Base-by-base conservation (phyloP, 2,113 vertebrate genomes). In the Cololabis saira region DNA sequence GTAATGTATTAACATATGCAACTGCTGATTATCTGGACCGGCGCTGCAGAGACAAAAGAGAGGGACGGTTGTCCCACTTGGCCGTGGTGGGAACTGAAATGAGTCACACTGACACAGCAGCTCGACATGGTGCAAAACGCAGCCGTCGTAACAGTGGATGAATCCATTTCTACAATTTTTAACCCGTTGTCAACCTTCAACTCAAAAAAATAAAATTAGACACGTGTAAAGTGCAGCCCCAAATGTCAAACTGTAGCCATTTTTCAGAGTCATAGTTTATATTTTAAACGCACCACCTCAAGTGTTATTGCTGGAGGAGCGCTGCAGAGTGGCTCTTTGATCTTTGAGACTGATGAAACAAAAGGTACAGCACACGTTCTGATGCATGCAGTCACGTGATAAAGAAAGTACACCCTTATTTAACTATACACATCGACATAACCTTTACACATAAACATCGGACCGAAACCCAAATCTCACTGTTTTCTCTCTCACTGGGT, bases 1-100 rank as follows among this genome's bases (percentile, higher is more conserved):
- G 65, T 76, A 49, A 77, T 71, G 48, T 76, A 70, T 76, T 83
- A 85, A 85, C 89, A 83, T 67, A 73, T 74, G 76, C 63, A 12
- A 73, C 37, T 0, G 5, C 71, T n/a, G 61, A 68, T 84, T 61
- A 45, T 75, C 73, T 83, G 83, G 71, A 57, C 47, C 73, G 68
- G 33, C 21, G 43, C 63, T 48, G 69, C 62, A 11, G 43, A 76
- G 44, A 83, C 78, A 71, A 85, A 81, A 49, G 51, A 78, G 58
- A 63, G 47, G 70, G 74, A 74, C 62, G 67, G 74, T 83, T 58
- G 74, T 61, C 14, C 33, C 58, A 76, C 77, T 84, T 86, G 56
- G 80, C 69, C 19, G 22, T 2, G 11, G 30, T 16, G 66, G 58
- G 58, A 82, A 79, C 55, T 71, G 49, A 67, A 80, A 81, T 74